These are phyloP conservation scores for Conus betulinus DNA, from an alignment of 1,140 invertebrate species.

Conservation along the genomic window DNA sequence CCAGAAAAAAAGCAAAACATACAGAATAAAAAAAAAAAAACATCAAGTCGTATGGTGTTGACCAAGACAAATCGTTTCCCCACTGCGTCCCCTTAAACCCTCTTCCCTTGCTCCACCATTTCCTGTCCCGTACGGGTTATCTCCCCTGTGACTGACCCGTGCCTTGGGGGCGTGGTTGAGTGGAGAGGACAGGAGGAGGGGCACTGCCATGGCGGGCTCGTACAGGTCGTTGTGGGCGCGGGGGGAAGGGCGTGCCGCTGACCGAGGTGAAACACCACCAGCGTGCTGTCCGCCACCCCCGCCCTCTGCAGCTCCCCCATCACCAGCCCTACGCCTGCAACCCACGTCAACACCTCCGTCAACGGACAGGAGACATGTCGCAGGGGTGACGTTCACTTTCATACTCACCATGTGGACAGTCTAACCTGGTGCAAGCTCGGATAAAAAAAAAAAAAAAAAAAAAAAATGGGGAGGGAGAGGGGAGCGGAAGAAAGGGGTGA, in stretches of 20 bases:
- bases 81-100: neutral
- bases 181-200: conserved; percentile 87
- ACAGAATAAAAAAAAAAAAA: neutral
- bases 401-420: too few species aligned
- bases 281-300: conserved; percentile 84
- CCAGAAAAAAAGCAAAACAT: neutral
- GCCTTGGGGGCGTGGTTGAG: conserved; percentile 77
- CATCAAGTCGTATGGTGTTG: neutral
- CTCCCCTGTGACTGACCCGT: conserved; percentile 39
- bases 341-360: neutral
- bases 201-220: conserved; percentile 85
- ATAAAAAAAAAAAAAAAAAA: too few species aligned
- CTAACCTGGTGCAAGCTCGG: too few species aligned
- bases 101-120: neutral
- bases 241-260: conserved; percentile 92
- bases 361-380: too few species aligned
- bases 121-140: neutral
- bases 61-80: too few species aligned
- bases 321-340: conserved; percentile 86
- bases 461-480: too few species aligned
- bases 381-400: too few species aligned
- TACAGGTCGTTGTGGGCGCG: conserved; percentile 91
- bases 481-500: too few species aligned
- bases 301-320: conserved; percentile 85
- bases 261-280: conserved; percentile 92